phyloP scores from a whole-genome alignment of 2,888 invertebrate species.

The Tenthredo amoena region DNA sequence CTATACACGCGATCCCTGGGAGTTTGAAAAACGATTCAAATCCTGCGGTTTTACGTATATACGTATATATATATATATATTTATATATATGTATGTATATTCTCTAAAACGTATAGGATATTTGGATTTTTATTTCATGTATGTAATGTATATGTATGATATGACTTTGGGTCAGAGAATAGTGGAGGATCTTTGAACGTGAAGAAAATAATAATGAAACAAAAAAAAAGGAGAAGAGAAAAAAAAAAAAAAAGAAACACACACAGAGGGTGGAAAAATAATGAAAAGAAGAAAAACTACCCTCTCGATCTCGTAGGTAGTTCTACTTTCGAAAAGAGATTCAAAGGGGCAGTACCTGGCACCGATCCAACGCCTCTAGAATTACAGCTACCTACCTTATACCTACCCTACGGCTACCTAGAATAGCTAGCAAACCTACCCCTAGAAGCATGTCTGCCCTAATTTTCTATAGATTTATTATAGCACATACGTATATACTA shows the following conservation, averaged over 20 bases:
- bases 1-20: not conserved
- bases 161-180: no score
- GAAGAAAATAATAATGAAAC: not conserved
- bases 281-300: not conserved
- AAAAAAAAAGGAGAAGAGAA: not conserved
- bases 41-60: not conserved
- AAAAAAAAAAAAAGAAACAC: not conserved
- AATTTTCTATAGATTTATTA: slow-evolving; percentile 38
- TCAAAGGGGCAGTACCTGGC: slow-evolving; percentile 22
- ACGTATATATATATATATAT: not conserved
- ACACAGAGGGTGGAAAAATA: no score
- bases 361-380: slow-evolving; percentile 28
- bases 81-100: not conserved
- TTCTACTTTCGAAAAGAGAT: slow-evolving; percentile 11
- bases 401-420: not conserved
- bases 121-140: no score
- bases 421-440: not conserved
- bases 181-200: no score
- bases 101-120: no score
- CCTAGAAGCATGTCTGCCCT: slow-evolving; percentile 32
- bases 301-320: not conserved
- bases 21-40: not conserved
- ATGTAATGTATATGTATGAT: no score
- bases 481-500: not conserved
- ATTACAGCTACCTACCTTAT: not conserved